Evolutionary conservation across 2,888 invertebrate genomes (phyloP).

Genomic region (Xestobium rufovillosum): DNA sequence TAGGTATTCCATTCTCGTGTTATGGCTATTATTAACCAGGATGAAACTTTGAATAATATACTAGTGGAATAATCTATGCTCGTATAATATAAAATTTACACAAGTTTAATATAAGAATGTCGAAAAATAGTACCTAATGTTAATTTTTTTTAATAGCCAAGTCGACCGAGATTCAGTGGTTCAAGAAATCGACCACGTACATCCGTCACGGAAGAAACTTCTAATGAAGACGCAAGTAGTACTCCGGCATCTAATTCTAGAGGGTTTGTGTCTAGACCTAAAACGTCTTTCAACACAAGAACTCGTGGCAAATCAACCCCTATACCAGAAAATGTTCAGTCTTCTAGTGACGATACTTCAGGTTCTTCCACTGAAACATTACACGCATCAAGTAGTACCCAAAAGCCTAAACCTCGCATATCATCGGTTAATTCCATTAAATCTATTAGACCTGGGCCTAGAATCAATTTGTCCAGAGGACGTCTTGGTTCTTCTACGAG

Average conservation of each 20-base stretch:
- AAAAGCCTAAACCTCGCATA: constrained; percentile 38
- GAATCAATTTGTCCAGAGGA: constrained; percentile 51
- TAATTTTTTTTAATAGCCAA: no score
- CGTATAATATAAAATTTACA: no score
- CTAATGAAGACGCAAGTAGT: constrained; percentile 39
- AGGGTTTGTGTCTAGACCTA: constrained; percentile 43
- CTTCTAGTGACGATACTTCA: constrained; percentile 18
- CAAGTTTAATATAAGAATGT: no score
- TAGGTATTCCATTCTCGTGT: no score
- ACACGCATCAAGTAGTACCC: constrained; percentile 27
- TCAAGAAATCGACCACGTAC: constrained; percentile 34
- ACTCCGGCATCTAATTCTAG: constrained; percentile 33
- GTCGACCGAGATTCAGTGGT: constrained; percentile 35
- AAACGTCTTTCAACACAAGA: constrained; percentile 42
- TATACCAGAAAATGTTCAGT: constrained; percentile 30
- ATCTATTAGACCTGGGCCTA: constrained; percentile 58
- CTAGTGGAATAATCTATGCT: no score
- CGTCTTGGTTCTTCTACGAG: constrained; percentile 42
- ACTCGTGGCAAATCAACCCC: constrained; percentile 35
- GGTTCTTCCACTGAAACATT: constrained; percentile 20
- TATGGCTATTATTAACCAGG: no score
- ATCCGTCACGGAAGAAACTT: constrained; percentile 43
- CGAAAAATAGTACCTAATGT: no score
- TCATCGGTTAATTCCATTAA: constrained; percentile 42
- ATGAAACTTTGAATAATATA: no score